Percentiles rank a stretch among this genome's conserved stretches.
Evolutionary conservation across 2,113 vertebrate species (phyloP).

Genomic region (Diglossa brunneiventris): DNA sequence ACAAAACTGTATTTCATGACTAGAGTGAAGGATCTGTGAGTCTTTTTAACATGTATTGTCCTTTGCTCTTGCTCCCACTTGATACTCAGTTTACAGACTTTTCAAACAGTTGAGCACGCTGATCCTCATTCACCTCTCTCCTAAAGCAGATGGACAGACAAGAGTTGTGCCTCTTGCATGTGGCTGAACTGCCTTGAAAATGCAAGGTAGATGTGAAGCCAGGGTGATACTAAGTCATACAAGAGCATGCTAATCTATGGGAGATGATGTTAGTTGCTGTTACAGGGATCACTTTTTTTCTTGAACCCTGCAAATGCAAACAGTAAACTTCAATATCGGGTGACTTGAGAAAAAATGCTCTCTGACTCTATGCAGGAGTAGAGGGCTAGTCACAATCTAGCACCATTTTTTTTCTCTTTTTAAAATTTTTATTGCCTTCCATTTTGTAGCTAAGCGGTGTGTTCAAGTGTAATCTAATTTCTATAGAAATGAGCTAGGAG

Average conservation of each 20-base stretch:
- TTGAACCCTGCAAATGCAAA: not conserved
- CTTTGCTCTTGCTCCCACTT: not conserved
- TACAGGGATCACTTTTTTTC: not conserved
- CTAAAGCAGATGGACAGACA: not conserved
- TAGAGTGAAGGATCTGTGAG: not conserved
- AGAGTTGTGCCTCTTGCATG: not conserved
- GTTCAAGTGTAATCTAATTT: not conserved
- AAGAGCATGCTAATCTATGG: not conserved
- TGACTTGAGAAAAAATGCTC: not conserved
- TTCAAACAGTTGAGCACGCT: not conserved
- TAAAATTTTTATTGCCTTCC: not conserved
- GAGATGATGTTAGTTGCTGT: not conserved
- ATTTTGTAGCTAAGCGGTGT: not conserved
- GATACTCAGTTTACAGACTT: not conserved
- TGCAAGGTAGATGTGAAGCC: not conserved
- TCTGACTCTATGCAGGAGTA: not conserved
- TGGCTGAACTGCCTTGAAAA: not conserved
- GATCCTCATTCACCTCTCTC: not conserved
- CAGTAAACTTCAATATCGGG: not conserved
- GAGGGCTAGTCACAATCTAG: not conserved
- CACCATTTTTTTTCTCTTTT: not conserved
- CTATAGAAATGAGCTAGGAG: not conserved
- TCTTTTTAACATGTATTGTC: not conserved
- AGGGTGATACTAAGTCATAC: not conserved
- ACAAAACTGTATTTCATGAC: not conserved